These are phyloP conservation scores for Gymnocypris eckloni DNA, from an alignment of 2,797 vertebrate species.

Conservation along the genomic window DNA sequence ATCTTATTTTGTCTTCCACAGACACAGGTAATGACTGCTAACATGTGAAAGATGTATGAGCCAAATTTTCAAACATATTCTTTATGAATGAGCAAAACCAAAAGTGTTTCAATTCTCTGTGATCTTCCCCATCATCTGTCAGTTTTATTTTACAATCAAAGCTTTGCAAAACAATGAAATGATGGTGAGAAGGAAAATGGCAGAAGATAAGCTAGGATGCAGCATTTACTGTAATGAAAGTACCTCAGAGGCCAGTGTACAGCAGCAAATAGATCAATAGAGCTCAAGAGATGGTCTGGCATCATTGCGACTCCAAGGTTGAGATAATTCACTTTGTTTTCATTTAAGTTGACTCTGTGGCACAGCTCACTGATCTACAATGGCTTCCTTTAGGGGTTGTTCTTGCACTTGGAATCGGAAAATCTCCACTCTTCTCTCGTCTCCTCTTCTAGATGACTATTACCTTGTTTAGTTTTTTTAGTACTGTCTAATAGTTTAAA, in stretches of 20 bases:
- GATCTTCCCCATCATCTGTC: conserved; percentile 8
- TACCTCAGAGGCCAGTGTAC: conserved; percentile 16
- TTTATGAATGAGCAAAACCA: background rate
- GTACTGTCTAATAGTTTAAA: conserved; percentile 27
- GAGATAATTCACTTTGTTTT: conserved; percentile 54
- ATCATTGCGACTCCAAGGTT: conserved; percentile 42
- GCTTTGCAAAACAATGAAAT: conserved; percentile 9
- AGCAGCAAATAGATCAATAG: conserved; percentile 46
- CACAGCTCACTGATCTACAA: conserved; percentile 44
- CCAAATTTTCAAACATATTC: background rate
- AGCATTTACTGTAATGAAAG: conserved; percentile 39
- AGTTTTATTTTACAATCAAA: background rate
- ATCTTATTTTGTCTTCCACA: background rate
- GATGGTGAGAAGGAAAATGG: background rate
- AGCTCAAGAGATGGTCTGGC: conserved; percentile 33
- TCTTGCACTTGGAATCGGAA: conserved; percentile 26
- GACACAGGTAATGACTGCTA: background rate
- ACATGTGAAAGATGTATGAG: no score
- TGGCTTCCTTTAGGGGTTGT: conserved; percentile 41
- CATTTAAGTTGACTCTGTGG: conserved; percentile 41
- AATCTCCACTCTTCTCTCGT: conserved; percentile 22
- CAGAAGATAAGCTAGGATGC: conserved; percentile 23
- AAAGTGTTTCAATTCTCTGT: background rate
- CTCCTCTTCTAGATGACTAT: conserved; percentile 2
- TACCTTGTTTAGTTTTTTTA: background rate